Base-by-base conservation (phyloP, 2,113 vertebrate species). In the Columba janthina region DNA sequence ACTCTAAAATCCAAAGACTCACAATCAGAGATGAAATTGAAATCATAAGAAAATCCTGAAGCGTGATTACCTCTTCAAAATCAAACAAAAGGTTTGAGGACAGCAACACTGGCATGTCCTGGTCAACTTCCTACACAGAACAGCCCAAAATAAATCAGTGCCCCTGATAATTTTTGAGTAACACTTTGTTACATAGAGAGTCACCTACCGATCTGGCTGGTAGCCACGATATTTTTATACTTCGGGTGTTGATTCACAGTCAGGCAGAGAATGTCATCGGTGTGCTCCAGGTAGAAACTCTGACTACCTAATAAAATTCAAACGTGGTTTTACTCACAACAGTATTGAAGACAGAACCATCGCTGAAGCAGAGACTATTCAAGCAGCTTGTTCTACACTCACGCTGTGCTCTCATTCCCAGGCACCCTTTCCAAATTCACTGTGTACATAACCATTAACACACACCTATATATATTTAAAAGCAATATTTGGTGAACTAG, bases 171-270 rank as follows among this genome's bases (percentile, higher is more conserved):
- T 19, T 26, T 46, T n/a, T 14, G 65, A 40, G 72, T 4, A 34
- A 22, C 75, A 38, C 10, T 58, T 13, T 12, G 46, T 31, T 6
- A 22, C 5, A 58, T 13, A 18, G 67, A 82, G 51, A 36, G n/a
- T 29, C 46, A 92, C 99, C 93, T 98, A 99, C 99, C 99, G 53
- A 99, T 99, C 98, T 99, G 99, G 81, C 99, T 99, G 21, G 99
- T 99, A 64, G 99, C 99, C 86, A 99, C 99, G 93, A 99, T 75
- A 34, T 99, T 99, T 75, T 99, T 99, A 97, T 99, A 99, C 94
- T 99, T 99, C 29, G 99, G 99, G 83, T 99, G 99, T 83, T 99
- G 99, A 89, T 99, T 99, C 97, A 99, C 99, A 0, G 99, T 99
- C 93, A 99, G 98, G 95, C 99, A 99, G 46, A 99, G 99, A 96